Evolutionary conservation across 2,888 invertebrate species (phyloP), one percentile per base, ranked within the genome.

Genomic region (Sthenelais limicola): DNA sequence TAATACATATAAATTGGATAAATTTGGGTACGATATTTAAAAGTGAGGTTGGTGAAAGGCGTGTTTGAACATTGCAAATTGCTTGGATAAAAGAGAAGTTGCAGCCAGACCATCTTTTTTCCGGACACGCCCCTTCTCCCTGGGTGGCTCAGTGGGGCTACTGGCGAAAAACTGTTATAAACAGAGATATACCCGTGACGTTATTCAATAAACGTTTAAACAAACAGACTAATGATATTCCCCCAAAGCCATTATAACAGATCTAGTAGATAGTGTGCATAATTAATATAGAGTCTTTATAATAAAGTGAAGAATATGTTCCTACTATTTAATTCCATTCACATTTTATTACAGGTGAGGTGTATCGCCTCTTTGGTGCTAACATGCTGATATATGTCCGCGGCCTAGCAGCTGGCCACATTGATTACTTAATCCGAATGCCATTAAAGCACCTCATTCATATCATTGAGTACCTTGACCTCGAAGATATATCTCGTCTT

Each of bases 401-500:
- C 15, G 74, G 77, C 9, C 52, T 87, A 0, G 77, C 79, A 9
- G 67, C 80, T 3, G 86, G 86, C 1, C 79, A 82, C 26, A 70
- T 85, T 35, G 87, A 87, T 75, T 86, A 80, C 73, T 73, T 87
- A 7, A 74, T 79, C 3, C 80, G 85, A 21, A 75, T 87, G 4
- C 81, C 83, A 3, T 71, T 78, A 4, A 76, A 80, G 4, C 75
- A 82, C 4, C 79, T 86, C 26, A 74, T 82, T 21, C 73, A 76
- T 18, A 82, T 87, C 15, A 77, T 86, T 18, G 71, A 79, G 7
- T 74, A 78, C 48, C 77, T 87, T n/a, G 83, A 83, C n/a, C 76
- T 87, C 35, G 83, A 85, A 71, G 85, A 85, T 73, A 82, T 87
- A n/a, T 70, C 80, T 9, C 76, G 78, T 51, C 76, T 87, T 18